A percentile compares a stretch with the other conserved stretches of the same genome.
Conservation (phyloP, 2,797 vertebrate genomes). For the Melanotaenia boesemani region DNA sequence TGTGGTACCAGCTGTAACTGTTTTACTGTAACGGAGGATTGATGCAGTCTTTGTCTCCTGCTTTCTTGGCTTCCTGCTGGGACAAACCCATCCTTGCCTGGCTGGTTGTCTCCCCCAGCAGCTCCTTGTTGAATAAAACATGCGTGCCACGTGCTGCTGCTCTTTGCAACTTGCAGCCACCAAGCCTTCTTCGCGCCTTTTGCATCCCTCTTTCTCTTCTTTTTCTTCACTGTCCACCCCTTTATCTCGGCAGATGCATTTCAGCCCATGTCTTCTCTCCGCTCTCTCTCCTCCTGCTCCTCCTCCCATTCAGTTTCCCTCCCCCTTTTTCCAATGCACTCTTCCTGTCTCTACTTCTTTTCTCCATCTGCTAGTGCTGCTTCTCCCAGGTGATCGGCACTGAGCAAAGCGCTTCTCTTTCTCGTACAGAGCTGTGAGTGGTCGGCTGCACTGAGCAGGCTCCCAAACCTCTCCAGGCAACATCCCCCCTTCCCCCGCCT, state of each 20-base stretch:
- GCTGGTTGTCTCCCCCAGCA: constrained; percentile 48
- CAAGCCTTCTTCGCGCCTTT: constrained; percentile 36
- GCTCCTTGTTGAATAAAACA: constrained; percentile 75
- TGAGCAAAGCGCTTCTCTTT: constrained; percentile 49
- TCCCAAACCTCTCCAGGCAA: constrained; percentile 70
- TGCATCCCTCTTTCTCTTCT: constrained; percentile 30
- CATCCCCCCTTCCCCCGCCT: constrained; percentile 43
- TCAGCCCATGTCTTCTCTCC: constrained; percentile 11
- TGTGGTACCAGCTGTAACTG: not conserved
- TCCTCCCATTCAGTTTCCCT: constrained; percentile 39
- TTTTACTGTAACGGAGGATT: constrained; percentile 2
- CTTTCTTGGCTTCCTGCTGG: constrained; percentile 42
- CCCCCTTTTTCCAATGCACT: not conserved
- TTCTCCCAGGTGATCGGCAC: constrained; percentile 76
- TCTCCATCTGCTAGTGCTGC: constrained; percentile 54
- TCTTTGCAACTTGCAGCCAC: constrained; percentile 61
- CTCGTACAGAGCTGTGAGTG: constrained; percentile 65
- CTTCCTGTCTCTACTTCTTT: constrained; percentile 19
- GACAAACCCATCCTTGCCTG: constrained; percentile 53
- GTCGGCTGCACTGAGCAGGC: constrained; percentile 63
- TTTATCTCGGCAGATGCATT: constrained; percentile 54
- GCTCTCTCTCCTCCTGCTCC: constrained; percentile 20
- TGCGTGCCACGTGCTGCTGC: constrained; percentile 56
- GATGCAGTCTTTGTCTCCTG: constrained; percentile 14
- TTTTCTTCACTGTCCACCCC: constrained; percentile 27